These are phyloP conservation scores for Nasonia giraulti DNA, from an alignment of 1,140 invertebrate genomes.

Conservation along the genomic window DNA sequence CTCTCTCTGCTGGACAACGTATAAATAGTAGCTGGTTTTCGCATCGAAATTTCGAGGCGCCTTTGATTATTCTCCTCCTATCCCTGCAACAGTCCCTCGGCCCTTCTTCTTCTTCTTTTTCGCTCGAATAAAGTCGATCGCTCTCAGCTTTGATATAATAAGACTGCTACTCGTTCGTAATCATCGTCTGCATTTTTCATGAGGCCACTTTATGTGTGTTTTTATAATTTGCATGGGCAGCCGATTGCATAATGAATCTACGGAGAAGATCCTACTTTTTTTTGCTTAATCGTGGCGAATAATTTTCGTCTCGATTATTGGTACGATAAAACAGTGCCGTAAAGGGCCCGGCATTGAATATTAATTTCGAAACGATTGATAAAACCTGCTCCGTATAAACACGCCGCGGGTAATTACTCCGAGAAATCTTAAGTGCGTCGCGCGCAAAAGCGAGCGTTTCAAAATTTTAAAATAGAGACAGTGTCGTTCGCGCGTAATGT, in stretches of 20 bases:
- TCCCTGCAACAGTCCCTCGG: no score
- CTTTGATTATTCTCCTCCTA: background rate
- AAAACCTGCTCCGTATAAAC: no score
- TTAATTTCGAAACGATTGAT: background rate
- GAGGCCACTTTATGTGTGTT: background rate
- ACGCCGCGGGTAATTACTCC: no score
- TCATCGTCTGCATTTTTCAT: constrained; percentile 26
- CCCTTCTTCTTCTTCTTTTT: background rate
- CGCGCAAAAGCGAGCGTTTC: no score
- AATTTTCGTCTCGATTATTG: background rate
- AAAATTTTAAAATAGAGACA: no score
- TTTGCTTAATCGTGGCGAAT: background rate
- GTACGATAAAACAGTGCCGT: background rate
- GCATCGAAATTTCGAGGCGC: background rate
- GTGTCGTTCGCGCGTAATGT: no score
- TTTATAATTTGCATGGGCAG: constrained; percentile 12
- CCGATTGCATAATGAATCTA: constrained; percentile 12
- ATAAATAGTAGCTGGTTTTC: background rate
- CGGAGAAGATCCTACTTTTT: background rate
- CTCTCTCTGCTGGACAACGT: no score
- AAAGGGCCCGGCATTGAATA: background rate
- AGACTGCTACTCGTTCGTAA: constrained; percentile 10
- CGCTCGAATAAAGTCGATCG: background rate
- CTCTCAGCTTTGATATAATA: background rate
- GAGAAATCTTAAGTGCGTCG: no score